Evolutionary conservation across 1,140 invertebrate genomes (phyloP), one percentile per base, ranked within the genome.

Genomic region (Eufriesea mexicana): DNA sequence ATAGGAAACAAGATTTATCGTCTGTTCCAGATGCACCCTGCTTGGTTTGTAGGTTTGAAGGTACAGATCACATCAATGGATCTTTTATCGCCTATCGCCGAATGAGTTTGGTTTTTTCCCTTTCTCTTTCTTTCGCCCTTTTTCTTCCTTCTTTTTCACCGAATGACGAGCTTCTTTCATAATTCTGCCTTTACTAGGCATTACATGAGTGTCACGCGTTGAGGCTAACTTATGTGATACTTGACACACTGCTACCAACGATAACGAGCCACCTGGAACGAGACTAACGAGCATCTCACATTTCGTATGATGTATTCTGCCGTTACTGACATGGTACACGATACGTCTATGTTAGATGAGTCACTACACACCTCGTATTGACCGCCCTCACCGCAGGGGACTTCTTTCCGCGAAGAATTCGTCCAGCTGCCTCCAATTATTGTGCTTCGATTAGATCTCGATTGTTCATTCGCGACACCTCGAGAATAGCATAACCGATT

Each of bases 251-350:
- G 84, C 73, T 68, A 76, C 77, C 54, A 68, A 66, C 84, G 84
- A 62, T 91, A 91, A 91, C 89, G 88, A 91, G 89, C 89, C 76
- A 87, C 82, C 86, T 85, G 85, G 86, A 91, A 89, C 84, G 85
- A 89, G 79, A 91, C 89, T 90, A 91, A 90, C 86, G 89, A 91
- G 89, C 84, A 86, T 88, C 89, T 90, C 89, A 80, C 83, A 85
- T 90, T 89, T 89, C 85, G 68, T 79, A 62, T 20, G 82, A 78
- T 87, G 83, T 75, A 88, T 87, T 83, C 67, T 61, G 72, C 59
- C 62, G 57, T 86, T 81, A 75, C 49, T 75, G 67, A 86, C 74
- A 73, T 51, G 67, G 62, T 66, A 73, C 64, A 49, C 55, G 75
- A 87, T 86, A 77, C 67, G 42, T 55, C 23, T 62, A 35, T 45